A percentile compares a stretch with the other conserved stretches of the same genome.
These are phyloP conservation scores for Alces alces DNA, from an alignment of 2,113 vertebrate species.

Conservation along the genomic window DNA sequence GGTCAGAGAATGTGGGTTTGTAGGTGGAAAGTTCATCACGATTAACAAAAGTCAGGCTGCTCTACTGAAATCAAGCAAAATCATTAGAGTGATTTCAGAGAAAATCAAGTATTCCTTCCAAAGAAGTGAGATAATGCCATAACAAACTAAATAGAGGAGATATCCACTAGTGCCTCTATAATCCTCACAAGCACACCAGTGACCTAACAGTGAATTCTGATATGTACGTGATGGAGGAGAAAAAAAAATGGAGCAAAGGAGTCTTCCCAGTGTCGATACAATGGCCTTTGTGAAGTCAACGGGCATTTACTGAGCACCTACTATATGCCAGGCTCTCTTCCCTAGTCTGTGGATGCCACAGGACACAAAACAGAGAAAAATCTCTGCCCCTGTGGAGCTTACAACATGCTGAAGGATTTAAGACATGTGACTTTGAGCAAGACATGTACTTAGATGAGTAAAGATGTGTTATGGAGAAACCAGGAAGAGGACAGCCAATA, in stretches of 20 bases:
- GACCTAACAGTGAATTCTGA: neutral
- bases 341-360: neutral
- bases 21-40: neutral
- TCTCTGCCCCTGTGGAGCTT: neutral
- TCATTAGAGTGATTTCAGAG: neutral
- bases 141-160: slow-evolving; percentile 16
- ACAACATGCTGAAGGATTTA: neutral
- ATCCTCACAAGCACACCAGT: slow-evolving; percentile 4
- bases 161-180: neutral
- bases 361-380: neutral
- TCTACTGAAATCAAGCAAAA: slow-evolving; percentile 5
- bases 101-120: neutral
- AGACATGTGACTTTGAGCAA: neutral
- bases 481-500: neutral
- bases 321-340: neutral
- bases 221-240: neutral
- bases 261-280: neutral
- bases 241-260: neutral
- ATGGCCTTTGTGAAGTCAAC: neutral
- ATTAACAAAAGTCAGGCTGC: neutral
- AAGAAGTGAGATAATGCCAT: neutral
- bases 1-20: neutral
- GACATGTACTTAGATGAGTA: neutral
- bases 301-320: neutral
- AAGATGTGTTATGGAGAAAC: neutral